These are phyloP conservation scores for Limnephilus auricula DNA, from an alignment of 2,888 invertebrate genomes.

Conservation along the genomic window DNA sequence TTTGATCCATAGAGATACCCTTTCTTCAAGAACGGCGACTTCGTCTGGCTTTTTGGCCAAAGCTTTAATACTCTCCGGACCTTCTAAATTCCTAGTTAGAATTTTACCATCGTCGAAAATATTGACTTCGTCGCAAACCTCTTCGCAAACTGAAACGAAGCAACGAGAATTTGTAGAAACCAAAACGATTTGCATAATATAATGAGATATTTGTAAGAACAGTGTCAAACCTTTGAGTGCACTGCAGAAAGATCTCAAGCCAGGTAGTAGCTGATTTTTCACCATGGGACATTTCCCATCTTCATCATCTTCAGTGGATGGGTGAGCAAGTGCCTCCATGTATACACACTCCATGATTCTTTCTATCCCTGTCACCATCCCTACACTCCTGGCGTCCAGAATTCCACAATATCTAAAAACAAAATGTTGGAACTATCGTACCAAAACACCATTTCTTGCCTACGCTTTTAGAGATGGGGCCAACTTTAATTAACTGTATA, in stretches of 20 bases:
- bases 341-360: slow-evolving; percentile 92
- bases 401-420: slow-evolving; percentile 84
- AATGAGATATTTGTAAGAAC: neutral
- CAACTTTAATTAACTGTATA: no score
- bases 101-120: slow-evolving; percentile 86
- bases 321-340: slow-evolving; percentile 92
- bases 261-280: slow-evolving; percentile 89
- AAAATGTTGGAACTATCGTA: neutral
- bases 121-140: slow-evolving; percentile 87
- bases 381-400: slow-evolving; percentile 87
- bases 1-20: slow-evolving; percentile 89
- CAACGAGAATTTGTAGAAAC: neutral
- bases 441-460: no score
- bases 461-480: no score
- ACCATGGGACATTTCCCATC: slow-evolving; percentile 88
- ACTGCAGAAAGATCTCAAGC: slow-evolving; percentile 91
- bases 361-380: slow-evolving; percentile 91
- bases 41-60: slow-evolving; percentile 83
- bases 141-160: slow-evolving; percentile 84
- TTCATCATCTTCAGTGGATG: slow-evolving; percentile 89
- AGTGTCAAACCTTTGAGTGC: slow-evolving; percentile 84
- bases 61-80: slow-evolving; percentile 83
- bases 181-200: neutral
- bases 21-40: slow-evolving; percentile 82
- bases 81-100: slow-evolving; percentile 79